Evolutionary conservation across 2,797 vertebrate genomes (phyloP).

Genomic region (Crenuchus spilurus): DNA sequence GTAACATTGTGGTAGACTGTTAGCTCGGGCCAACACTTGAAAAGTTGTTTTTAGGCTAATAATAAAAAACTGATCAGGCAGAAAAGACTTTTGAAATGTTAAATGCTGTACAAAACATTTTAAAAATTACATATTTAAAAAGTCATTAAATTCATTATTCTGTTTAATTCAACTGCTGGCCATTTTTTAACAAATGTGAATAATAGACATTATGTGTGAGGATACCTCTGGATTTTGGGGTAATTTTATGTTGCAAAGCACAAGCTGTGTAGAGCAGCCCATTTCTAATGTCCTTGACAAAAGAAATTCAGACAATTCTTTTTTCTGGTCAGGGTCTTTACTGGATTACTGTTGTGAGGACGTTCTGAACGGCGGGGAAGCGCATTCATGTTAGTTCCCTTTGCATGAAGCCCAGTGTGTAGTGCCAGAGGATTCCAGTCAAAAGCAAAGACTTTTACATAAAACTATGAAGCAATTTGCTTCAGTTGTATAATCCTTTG

Average conservation of each 20-base stretch:
- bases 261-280: neutral
- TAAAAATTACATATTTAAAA: too few relatives aligned
- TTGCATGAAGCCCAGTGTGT: slow-evolving; percentile 15
- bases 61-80: too few relatives aligned
- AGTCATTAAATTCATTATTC: too few relatives aligned
- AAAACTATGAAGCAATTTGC: slow-evolving; percentile 39
- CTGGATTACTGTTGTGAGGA: slow-evolving; percentile 20
- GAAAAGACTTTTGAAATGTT: too few relatives aligned
- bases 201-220: too few relatives aligned
- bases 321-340: slow-evolving; percentile 7
- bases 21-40: too few relatives aligned
- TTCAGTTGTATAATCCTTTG: slow-evolving; percentile 33
- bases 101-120: too few relatives aligned
- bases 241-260: neutral
- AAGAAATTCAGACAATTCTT: slow-evolving; percentile 22
- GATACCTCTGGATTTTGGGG: neutral
- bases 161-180: too few relatives aligned
- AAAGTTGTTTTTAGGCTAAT: too few relatives aligned
- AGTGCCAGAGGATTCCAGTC: slow-evolving; percentile 35
- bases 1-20: too few relatives aligned
- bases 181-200: neutral
- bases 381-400: slow-evolving; percentile 23
- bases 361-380: slow-evolving; percentile 3
- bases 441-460: slow-evolving; percentile 35
- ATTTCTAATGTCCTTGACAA: slow-evolving; percentile 6